Conservation (phyloP, 2,797 vertebrate species). For the Philypnodon macrostomus region DNA sequence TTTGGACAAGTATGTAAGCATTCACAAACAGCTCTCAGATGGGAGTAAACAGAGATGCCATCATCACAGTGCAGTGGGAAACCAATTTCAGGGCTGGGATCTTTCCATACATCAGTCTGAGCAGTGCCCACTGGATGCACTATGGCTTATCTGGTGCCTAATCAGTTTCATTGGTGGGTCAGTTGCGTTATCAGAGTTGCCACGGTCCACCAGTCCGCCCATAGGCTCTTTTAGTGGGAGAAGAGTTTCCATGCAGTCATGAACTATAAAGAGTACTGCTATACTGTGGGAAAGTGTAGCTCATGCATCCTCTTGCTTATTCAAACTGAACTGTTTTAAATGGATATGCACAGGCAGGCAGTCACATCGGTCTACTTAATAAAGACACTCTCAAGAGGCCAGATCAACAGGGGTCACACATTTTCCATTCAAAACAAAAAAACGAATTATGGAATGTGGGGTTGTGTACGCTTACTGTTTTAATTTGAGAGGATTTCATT, state of each 20-base stretch:
- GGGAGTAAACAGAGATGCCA: slow-evolving; percentile 9
- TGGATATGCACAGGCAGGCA: slow-evolving; percentile 72
- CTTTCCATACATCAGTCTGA: slow-evolving; percentile 42
- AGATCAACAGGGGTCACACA: slow-evolving; percentile 60
- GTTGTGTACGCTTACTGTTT: slow-evolving; percentile 64
- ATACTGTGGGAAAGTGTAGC: slow-evolving; percentile 81
- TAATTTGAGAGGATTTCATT: too few species aligned
- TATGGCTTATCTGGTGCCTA: slow-evolving; percentile 62
- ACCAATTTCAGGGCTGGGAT: slow-evolving; percentile 30
- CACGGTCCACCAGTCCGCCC: slow-evolving; percentile 66
- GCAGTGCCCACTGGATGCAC: slow-evolving; percentile 50
- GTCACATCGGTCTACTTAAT: slow-evolving; percentile 70
- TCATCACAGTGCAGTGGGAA: slow-evolving; percentile 20
- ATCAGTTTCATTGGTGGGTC: slow-evolving; percentile 65
- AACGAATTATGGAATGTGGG: slow-evolving; percentile 41
- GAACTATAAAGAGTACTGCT: slow-evolving; percentile 67
- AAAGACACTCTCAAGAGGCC: slow-evolving; percentile 73
- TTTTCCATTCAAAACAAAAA: slow-evolving; percentile 72
- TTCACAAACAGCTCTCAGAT: neutral
- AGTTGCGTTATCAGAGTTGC: slow-evolving; percentile 67
- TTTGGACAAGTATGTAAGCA: neutral
- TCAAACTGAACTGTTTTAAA: slow-evolving; percentile 78
- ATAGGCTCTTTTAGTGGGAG: slow-evolving; percentile 63
- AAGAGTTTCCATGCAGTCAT: slow-evolving; percentile 74
- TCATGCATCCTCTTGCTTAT: slow-evolving; percentile 72